phyloP scores from a whole-genome alignment of 2,888 invertebrate genomes.

The Thysanoteuthis rhombus region DNA sequence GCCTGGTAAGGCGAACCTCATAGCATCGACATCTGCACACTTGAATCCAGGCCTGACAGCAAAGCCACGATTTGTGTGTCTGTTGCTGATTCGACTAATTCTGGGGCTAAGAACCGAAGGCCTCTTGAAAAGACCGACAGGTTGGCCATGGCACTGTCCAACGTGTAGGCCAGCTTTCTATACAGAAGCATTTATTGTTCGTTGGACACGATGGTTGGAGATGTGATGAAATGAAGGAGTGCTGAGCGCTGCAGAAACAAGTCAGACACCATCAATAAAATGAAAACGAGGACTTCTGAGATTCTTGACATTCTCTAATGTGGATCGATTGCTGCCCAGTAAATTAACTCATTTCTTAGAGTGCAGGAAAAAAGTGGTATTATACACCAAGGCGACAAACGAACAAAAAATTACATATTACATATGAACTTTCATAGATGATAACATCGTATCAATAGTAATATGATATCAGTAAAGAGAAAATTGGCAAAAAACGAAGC shows the following conservation, averaged over 20 bases:
- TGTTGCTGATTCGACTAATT: background rate
- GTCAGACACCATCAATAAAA: background rate
- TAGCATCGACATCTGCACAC: background rate
- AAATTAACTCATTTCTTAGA: no score
- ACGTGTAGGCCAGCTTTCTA: background rate
- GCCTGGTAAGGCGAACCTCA: background rate
- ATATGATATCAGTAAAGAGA: no score
- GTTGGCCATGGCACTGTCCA: background rate
- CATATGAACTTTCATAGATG: no score
- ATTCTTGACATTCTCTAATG: background rate
- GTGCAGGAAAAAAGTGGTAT: no score
- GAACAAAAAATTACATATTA: no score
- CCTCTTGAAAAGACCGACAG: background rate
- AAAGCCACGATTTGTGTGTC: background rate
- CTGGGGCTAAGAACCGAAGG: background rate
- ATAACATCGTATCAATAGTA: no score
- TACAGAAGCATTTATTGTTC: background rate
- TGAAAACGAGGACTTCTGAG: background rate
- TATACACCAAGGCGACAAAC: no score
- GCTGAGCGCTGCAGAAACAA: background rate
- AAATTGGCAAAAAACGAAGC: no score
- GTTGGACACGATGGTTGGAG: background rate
- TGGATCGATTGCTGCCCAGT: no score
- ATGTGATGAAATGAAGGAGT: background rate
- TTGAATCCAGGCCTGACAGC: background rate